Base-by-base conservation (phyloP, 2,888 invertebrate species). In the Archaeoteleia sp. region DNA sequence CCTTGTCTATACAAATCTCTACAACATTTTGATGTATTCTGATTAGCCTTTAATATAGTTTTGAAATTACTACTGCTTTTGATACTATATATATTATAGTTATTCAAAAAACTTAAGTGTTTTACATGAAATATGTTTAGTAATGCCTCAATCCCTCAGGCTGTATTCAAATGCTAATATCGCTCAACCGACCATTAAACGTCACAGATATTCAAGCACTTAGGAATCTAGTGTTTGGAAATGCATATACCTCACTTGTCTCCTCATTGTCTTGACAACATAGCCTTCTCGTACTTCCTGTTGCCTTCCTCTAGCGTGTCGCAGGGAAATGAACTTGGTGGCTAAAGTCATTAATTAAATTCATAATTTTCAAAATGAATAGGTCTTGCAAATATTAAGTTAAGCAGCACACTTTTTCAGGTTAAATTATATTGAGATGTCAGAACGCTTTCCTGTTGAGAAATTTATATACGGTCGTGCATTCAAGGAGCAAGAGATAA, bases 131-230 rank as follows among this genome's bases (percentile, higher is more conserved):
- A 63, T 54, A 53, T 51, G n/a, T 25, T 65, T 58, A 53, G 58
- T 73, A 71, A 73, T 67, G 53, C 72, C 58, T 73, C 65, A 68
- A 68, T 71, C 70, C 49, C 73, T 74, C 73, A 71, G 53, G 58
- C 54, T 43, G 62, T 73, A 81, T 82, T 80, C 74, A 78, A 43
- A 82, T 82, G 81, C 75, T 79, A 81, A 81, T 82, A 71, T 66
- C 51, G 45, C 61, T 67, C 72, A 72, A 73, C 55, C 68, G 72
- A 54, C 76, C 74, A 77, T 78, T 78, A 78, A 74, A 72, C 66
- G 70, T 67, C 62, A 67, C 72, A 57, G 53, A 67, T 68, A 61
- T 67, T 65, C 69, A 61, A 65, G 58, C 60, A 65, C 69, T 69
- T 69, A 61, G 69, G 68, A 65, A 65, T 55, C 62, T 63, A 54